Base-by-base conservation (phyloP, 2,888 invertebrate genomes). In the Eristalis pertinax region DNA sequence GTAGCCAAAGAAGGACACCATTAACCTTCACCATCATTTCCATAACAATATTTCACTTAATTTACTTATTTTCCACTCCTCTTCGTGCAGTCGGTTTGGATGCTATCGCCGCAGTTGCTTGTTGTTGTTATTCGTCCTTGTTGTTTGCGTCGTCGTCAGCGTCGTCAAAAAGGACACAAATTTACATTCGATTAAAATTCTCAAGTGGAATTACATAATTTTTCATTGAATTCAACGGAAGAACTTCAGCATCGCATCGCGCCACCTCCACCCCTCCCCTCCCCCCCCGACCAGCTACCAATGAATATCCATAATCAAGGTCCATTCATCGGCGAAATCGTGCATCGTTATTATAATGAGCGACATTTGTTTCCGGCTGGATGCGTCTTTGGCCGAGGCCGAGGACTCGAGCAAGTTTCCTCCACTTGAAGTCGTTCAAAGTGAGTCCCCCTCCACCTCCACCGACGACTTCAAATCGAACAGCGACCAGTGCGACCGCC, bases 321-420 rank as follows among this genome's bases (percentile, higher is more conserved):
- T 81, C 85, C 85, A 86, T 86, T 86, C 85, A 86, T 74, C 69
- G 85, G 67, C 58, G 77, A 86, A 86, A 82, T 86, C 82, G 85
- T 86, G 85, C 85, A 82, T 86, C 82, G 77, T 86, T 86, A 82
- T 86, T 82, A 74, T 86, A 86, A 86, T 86, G 85, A 86, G 74
- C 77, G 78, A 82, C 74, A 82, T 86, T 86, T 78, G 82, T 81
- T 86, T 86, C 74, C 68, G 82, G 65, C 69, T 82, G 82, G 74
- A 78, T 78, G 85, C 38, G 67, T 58, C 64, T 58, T 65, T 43
- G 67, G 60, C 26, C 58, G 43, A 15, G 15, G 19, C 8, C 19
- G 50, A 50, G 50, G 50, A 50, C 29, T 62, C 15, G 26, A 58
- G 22, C n/a, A 13, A 62, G 62, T 50, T 50, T n/a, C n/a, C n/a